phyloP scores from a whole-genome alignment of 1,140 invertebrate genomes.

The Diorhabda sublineata region DNA sequence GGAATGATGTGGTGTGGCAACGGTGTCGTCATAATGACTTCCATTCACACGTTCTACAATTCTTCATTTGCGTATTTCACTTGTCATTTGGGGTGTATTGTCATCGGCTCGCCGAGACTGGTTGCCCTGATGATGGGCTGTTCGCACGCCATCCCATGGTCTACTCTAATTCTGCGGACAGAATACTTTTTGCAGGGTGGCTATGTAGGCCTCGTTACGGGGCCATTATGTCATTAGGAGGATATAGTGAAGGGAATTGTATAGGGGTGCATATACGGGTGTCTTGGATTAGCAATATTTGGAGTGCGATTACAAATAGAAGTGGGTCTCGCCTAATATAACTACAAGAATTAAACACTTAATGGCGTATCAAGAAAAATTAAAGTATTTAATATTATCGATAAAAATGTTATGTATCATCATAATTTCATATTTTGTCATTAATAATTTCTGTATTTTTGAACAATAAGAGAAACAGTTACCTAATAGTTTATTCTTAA shows the following conservation, averaged over 20 bases:
- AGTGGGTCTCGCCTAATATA: neutral
- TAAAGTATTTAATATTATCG: too few species aligned
- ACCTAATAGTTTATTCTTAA: too few species aligned
- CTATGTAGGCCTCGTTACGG: slow-evolving; percentile 13
- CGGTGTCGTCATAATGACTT: slow-evolving; percentile 40
- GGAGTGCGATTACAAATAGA: neutral
- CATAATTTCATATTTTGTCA: too few species aligned
- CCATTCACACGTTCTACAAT: slow-evolving; percentile 49
- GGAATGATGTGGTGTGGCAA: slow-evolving; percentile 35
- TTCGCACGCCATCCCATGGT: slow-evolving; percentile 19
- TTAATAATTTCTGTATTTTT: too few species aligned
- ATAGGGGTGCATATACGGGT: neutral
- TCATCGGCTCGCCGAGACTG: slow-evolving; percentile 27
- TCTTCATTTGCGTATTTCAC: slow-evolving; percentile 55
- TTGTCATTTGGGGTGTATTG: slow-evolving; percentile 52
- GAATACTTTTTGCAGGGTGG: neutral
- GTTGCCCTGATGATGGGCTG: slow-evolving; percentile 12
- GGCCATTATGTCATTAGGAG: slow-evolving; percentile 11
- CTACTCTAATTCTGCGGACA: slow-evolving; percentile 12
- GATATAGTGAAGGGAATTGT: neutral
- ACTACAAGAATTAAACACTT: neutral
- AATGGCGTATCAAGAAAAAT: too few species aligned
- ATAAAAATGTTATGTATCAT: too few species aligned
- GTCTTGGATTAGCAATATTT: neutral
- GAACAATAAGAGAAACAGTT: too few species aligned